A percentile compares a stretch with the other conserved stretches of the same genome.
Evolutionary conservation across 2,888 invertebrate species (phyloP).

Genomic region (Galerucella calmariensis): DNA sequence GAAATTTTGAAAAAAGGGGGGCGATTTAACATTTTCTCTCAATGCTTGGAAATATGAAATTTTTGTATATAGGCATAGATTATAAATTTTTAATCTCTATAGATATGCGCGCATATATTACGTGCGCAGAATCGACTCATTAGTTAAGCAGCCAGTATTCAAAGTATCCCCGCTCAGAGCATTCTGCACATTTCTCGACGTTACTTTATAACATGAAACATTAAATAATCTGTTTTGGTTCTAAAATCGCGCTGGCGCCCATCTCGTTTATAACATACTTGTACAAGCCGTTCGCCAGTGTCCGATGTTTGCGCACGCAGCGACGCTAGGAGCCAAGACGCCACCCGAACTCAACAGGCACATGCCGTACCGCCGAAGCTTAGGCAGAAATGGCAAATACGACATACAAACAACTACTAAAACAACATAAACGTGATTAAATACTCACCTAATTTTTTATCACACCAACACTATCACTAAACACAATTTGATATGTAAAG

Average conservation of each 20-base stretch:
- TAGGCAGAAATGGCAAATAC: constrained; percentile 31
- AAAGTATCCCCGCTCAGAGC: no score
- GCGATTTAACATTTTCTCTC: no score
- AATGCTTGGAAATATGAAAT: no score
- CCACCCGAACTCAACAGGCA: constrained; percentile 41
- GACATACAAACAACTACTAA: constrained; percentile 17
- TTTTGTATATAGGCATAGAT: no score
- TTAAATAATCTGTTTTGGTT: not conserved
- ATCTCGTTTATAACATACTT: constrained; percentile 7
- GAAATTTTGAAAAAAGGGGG: no score
- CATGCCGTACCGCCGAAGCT: constrained; percentile 24
- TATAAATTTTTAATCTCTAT: no score
- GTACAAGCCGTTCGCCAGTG: constrained; percentile 6
- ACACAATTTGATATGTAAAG: not conserved
- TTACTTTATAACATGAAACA: not conserved
- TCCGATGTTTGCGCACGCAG: constrained; percentile 39
- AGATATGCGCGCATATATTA: no score
- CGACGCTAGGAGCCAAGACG: constrained; percentile 42
- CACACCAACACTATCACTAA: constrained; percentile 11
- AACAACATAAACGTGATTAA: not conserved
- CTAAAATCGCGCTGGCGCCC: not conserved
- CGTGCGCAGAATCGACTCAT: no score
- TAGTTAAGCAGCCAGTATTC: no score
- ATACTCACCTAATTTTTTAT: constrained; percentile 30
- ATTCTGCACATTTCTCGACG: not conserved